Evolutionary conservation across 37 sponge, comb jelly and placozoan species (phyloP).

Genomic region (Petrosia ficiformis): DNA sequence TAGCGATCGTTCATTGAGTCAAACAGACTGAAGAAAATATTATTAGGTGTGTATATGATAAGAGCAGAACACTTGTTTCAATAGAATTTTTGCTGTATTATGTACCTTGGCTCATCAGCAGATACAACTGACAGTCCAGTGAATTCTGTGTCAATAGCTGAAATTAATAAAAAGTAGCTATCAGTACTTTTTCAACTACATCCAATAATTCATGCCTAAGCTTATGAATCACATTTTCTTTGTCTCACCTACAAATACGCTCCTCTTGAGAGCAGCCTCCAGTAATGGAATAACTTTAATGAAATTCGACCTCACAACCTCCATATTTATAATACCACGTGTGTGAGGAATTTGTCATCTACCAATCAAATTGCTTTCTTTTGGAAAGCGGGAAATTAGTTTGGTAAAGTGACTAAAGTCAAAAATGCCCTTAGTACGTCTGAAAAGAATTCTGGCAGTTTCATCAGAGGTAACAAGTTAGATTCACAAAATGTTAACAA

Average conservation of each 20-base stretch:
- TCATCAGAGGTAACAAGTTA: constrained; percentile 49
- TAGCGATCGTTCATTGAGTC: constrained; percentile 65
- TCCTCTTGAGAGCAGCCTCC: constrained; percentile 26
- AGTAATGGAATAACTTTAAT: constrained; percentile 23
- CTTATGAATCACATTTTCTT: no score
- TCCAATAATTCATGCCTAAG: no score
- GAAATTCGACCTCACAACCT: constrained; percentile 61
- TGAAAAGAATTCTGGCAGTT: constrained; percentile 39
- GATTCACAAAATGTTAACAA: background rate
- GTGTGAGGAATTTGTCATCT: background rate
- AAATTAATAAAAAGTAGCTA: no score
- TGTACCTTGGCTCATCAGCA: constrained; percentile 28
- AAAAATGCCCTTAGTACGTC: constrained; percentile 43
- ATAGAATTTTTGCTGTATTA: no score
- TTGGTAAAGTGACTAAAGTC: no score
- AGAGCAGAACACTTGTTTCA: no score
- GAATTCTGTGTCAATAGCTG: constrained; percentile 79
- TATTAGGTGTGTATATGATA: no score
- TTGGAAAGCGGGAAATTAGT: no score
- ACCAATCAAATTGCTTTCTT: constrained; percentile 13
- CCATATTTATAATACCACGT: constrained; percentile 28
- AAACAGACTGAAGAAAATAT: constrained; percentile 41
- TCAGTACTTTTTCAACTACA: no score
- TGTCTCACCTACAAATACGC: constrained; percentile 59
- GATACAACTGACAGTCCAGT: constrained; percentile 47